Conservation (phyloP, 1,140 invertebrate species). For the Linepithema humile region DNA sequence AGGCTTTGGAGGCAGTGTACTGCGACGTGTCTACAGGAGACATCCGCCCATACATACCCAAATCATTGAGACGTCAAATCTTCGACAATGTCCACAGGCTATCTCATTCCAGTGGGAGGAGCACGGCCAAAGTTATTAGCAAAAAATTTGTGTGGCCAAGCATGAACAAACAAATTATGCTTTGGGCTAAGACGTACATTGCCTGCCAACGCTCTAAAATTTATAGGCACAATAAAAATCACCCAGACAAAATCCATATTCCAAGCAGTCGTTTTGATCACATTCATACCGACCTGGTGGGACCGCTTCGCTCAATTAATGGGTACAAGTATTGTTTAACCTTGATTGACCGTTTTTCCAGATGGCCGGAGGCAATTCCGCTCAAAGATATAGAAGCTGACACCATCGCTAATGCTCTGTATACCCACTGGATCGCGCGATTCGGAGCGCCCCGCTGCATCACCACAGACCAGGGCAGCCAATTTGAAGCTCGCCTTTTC, state of each 20-base stretch:
- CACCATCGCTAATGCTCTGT: background rate
- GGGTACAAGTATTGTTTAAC: background rate
- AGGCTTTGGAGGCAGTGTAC: too few species aligned
- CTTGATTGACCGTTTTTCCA: background rate
- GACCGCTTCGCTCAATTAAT: background rate
- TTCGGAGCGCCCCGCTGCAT: background rate
- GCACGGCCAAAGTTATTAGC: background rate
- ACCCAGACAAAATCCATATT: background rate
- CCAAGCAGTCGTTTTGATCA: background rate
- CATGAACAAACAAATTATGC: background rate
- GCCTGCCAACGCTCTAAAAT: background rate
- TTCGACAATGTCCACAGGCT: too few species aligned
- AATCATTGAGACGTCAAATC: too few species aligned
- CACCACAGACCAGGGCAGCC: constrained; percentile 8
- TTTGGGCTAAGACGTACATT: background rate
- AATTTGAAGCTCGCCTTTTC: background rate
- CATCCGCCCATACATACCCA: too few species aligned
- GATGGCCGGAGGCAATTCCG: background rate
- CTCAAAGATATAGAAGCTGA: background rate
- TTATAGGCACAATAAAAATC: background rate
- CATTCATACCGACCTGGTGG: background rate
- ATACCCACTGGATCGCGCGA: background rate
- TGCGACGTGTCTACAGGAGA: too few species aligned
- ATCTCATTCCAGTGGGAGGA: too few species aligned
- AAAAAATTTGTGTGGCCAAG: background rate